Base-by-base conservation (phyloP, 2,888 invertebrate species). In the Abscondita cerata region DNA sequence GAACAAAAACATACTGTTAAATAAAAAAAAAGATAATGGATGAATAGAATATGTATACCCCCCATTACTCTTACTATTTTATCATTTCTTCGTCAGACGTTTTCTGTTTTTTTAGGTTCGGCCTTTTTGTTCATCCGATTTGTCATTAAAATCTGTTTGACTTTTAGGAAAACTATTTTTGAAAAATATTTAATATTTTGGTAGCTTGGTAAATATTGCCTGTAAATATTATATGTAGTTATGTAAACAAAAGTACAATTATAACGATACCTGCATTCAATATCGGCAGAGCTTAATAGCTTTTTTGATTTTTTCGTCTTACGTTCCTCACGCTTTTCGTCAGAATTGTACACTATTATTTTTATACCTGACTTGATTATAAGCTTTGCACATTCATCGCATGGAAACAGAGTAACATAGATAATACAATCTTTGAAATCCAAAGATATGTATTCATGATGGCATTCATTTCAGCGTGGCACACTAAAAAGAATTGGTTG, bases 401-500 rank as follows among this genome's bases (percentile, higher is more conserved):
- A 99, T 0, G 98, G 98, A 79, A 98, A 98, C 13, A 96, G 81
- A 0, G 90, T 91, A 0, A 96, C 93, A 76, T 95, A 99, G 0
- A 99, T 87, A 0, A 86, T 87, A 74, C 95, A 95, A 66, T 88
- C 86, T 69, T 87, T 87, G 0, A 96, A 84, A 81, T 91, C 88
- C 0, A 87, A 0, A 87, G 84, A 77, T 95, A 96, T 78, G 91
- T 95, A 78, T 98, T 98, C 12, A 98, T 75, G 67, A 99, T 92
- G 0, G 98, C 98, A 82, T 99, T 99, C 82, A 97, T 87, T 83
- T 99, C 98, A 1, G 98, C 98, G 81, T 99, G 98, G 67, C 97
- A 97, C 0, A 99, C 98, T 95, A 80, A 64, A 84, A 84, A n/a
- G n/a, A n/a, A n/a, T n/a, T n/a, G n/a, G n/a, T n/a, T 47, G 5